phyloP scores from a whole-genome alignment of 2,797 vertebrate genomes.

The Eurystomus glaucurus region DNA sequence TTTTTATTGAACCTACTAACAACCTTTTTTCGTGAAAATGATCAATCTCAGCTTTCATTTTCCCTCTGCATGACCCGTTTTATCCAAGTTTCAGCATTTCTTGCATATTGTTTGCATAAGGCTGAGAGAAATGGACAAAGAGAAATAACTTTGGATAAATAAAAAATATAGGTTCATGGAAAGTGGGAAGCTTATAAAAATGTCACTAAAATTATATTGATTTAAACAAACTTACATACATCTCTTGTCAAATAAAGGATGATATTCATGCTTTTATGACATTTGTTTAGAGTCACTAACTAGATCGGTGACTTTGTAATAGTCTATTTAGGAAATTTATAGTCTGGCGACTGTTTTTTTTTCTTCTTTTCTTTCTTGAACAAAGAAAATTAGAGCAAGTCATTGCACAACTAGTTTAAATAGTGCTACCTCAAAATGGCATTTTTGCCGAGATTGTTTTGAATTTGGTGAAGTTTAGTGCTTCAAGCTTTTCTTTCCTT shows the following conservation, averaged over 20 bases:
- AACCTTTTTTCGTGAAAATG: constrained; percentile 71
- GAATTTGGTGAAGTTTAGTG: constrained; percentile 81
- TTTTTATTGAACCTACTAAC: constrained; percentile 77
- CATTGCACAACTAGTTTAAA: constrained; percentile 86
- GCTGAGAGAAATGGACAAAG: constrained; percentile 84
- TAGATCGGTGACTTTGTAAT: constrained; percentile 82
- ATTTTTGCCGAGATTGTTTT: constrained; percentile 78
- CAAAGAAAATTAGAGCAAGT: constrained; percentile 82
- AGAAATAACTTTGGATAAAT: constrained; percentile 83
- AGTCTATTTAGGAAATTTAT: constrained; percentile 83
- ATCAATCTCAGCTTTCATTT: constrained; percentile 80
- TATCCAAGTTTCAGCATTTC: constrained; percentile 83
- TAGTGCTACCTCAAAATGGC: constrained; percentile 83
- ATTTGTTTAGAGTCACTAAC: constrained; percentile 87
- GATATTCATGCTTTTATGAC: constrained; percentile 80
- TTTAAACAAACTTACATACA: constrained; percentile 85
- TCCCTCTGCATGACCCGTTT: constrained; percentile 83
- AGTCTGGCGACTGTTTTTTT: constrained; percentile 83
- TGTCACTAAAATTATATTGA: constrained; percentile 81
- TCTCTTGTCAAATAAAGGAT: constrained; percentile 80
- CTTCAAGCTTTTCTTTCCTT: constrained; percentile 81
- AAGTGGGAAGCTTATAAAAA: constrained; percentile 82
- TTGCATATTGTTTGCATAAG: constrained; percentile 86
- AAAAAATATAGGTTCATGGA: constrained; percentile 79
- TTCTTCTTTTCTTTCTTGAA: constrained; percentile 80